Evolutionary conservation across 2,888 invertebrate species (phyloP).

Genomic region (Pyrrhia umbra): DNA sequence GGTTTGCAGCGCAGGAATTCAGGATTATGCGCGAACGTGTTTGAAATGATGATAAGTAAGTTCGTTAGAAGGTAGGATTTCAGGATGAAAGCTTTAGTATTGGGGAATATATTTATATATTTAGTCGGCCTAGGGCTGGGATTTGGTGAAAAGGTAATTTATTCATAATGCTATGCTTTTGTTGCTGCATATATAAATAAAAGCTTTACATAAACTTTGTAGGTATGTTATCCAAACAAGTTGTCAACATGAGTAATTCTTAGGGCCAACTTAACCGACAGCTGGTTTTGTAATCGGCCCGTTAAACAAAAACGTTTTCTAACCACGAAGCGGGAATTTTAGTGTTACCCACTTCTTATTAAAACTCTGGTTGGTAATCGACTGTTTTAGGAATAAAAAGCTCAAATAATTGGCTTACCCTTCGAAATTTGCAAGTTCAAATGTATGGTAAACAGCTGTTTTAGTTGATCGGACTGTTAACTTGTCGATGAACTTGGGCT

Average conservation of each 20-base stretch:
- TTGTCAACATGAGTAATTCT: neutral
- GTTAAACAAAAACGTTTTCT: no score
- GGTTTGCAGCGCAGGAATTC: constrained; percentile 34
- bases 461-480: no score
- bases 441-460: no score
- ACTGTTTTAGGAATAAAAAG: no score
- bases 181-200: neutral
- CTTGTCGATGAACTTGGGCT: no score
- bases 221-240: neutral
- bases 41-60: constrained; percentile 9
- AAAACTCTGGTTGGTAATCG: no score
- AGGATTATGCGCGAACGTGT: constrained; percentile 23
- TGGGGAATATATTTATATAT: neutral
- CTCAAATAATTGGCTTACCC: no score
- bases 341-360: no score
- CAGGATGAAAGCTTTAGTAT: constrained; percentile 6
- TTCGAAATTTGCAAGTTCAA: no score
- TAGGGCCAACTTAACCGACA: neutral
- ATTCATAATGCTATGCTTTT: neutral
- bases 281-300: no score
- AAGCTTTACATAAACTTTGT: neutral
- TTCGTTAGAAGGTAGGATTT: constrained; percentile 6
- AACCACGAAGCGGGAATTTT: no score
- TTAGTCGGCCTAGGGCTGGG: no score
- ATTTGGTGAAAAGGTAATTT: neutral